Base-by-base conservation (phyloP, 2,888 invertebrate genomes). In the Zaprionus lineosus region DNA sequence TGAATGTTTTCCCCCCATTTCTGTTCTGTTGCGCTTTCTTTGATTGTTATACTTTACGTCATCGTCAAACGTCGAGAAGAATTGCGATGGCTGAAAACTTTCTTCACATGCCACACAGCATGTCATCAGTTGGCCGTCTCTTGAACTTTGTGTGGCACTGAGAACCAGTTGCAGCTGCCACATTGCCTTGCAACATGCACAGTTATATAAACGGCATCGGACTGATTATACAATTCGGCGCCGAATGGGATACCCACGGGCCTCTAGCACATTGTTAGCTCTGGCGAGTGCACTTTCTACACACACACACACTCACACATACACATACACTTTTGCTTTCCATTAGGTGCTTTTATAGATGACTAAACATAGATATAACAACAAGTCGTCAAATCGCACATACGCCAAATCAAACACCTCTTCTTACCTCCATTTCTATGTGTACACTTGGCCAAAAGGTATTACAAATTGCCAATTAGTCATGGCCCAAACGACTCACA, bases 21-120 rank as follows among this genome's bases (percentile, higher is more conserved):
- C 24, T 47, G 50, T 64, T 65, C 65, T 70, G 52, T 58, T 53
- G 48, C 62, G 84, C 75, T 84, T 84, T 84, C 84, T 82, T 81
- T 84, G 78, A 84, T 65, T 82, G 82, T 60, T 82, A 67, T 75
- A 73, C 84, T 84, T 79, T 79, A 79, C 72, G 82, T 81, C 82
- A 79, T 84, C 78, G 72, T 81, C n/a, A n/a, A n/a, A n/a, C n/a
- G n/a, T 53, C 65, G 77, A 81, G 84, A 77, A 81, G 66, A 81
- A 64, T 74, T 66, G 51, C 50, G 60, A 53, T 47, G 66, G 18
- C 67, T 48, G 12, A 8, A 44, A 76, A 78, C 81, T 84, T 84
- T 84, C 77, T 76, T 76, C 53, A 26, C 21, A n/a, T 34, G 18
- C 19, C 29, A 40, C 19, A 43, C 34, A 48, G 53, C 47, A 31